These are phyloP conservation scores for Mallateleia sp. DNA, from an alignment of 2,888 invertebrate species.

Conservation along the genomic window DNA sequence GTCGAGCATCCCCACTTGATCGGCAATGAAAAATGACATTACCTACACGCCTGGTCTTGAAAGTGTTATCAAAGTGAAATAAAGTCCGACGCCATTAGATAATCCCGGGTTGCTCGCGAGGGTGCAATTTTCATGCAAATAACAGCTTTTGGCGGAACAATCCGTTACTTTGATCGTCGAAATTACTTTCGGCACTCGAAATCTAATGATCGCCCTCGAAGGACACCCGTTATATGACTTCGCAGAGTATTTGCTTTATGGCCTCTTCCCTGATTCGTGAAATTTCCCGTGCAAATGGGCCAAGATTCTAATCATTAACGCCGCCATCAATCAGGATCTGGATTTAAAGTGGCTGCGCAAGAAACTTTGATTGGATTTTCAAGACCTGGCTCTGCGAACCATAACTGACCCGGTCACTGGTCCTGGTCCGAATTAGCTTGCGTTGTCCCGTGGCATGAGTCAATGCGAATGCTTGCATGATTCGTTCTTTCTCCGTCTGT, in stretches of 20 bases:
- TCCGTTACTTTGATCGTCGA: constrained; percentile 36
- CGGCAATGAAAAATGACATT: background rate
- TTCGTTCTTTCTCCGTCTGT: constrained; percentile 30
- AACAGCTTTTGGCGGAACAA: constrained; percentile 24
- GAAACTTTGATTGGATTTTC: constrained; percentile 47
- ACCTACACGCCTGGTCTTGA: constrained; percentile 25
- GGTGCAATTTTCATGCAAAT: constrained; percentile 33
- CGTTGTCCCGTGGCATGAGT: constrained; percentile 32
- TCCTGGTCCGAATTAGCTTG: constrained; percentile 16
- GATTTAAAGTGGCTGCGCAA: background rate
- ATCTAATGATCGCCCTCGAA: constrained; percentile 18
- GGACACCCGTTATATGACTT: constrained; percentile 28
- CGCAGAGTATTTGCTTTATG: constrained; percentile 33
- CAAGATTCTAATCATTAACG: constrained; percentile 10
- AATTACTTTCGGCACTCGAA: constrained; percentile 20
- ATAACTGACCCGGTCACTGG: background rate
- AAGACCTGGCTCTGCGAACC: constrained; percentile 1
- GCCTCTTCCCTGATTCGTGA: constrained; percentile 1
- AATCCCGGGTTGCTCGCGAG: background rate
- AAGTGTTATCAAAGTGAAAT: constrained; percentile 44
- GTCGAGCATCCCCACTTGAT: background rate
- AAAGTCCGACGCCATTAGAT: constrained; percentile 3
- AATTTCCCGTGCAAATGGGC: constrained; percentile 10
- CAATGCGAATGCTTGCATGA: constrained; percentile 41
- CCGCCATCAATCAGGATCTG: constrained; percentile 9